These are phyloP conservation scores for Mesaphorura yosii DNA, from an alignment of 1,140 invertebrate species.

Conservation along the genomic window DNA sequence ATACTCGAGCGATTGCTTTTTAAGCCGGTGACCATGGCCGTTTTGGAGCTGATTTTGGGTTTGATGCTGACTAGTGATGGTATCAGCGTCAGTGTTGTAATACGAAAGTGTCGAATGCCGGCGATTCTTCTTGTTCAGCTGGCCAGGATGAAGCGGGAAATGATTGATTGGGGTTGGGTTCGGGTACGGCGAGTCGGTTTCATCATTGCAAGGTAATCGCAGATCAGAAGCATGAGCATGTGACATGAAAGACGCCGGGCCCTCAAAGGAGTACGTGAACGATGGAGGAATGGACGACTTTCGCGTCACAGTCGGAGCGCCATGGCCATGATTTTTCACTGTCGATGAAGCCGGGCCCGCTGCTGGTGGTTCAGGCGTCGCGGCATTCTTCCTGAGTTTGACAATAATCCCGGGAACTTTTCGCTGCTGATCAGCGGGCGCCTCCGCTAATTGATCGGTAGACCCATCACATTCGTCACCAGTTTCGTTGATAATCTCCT, in stretches of 20 bases:
- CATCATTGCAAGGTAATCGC: too few relatives aligned
- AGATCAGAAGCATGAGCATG: too few relatives aligned
- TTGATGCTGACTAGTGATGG: too few relatives aligned
- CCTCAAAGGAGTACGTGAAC: constrained; percentile 2
- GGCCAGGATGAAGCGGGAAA: constrained; percentile 1
- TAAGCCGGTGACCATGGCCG: neutral
- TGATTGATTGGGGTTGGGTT: neutral
- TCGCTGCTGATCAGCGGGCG: too few relatives aligned
- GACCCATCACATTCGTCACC: too few relatives aligned
- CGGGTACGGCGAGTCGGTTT: too few relatives aligned
- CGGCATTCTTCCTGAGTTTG: neutral
- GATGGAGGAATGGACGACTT: constrained; percentile 7
- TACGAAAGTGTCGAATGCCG: constrained; percentile 26
- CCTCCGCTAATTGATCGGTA: too few relatives aligned
- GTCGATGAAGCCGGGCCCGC: too few relatives aligned
- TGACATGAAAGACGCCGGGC: too few relatives aligned
- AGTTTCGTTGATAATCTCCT: too few relatives aligned
- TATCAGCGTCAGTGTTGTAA: constrained; percentile 29
- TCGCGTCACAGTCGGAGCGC: neutral
- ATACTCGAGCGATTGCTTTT: neutral
- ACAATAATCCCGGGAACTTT: too few relatives aligned
- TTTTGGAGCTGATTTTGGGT: constrained; percentile 1
- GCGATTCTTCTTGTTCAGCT: constrained; percentile 13
- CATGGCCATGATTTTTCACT: neutral
- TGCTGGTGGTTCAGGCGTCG: neutral